A percentile compares a stretch with the other conserved stretches of the same genome.
Conservation (phyloP, 2,113 vertebrate species). For the Todiramphus saurophagus region DNA sequence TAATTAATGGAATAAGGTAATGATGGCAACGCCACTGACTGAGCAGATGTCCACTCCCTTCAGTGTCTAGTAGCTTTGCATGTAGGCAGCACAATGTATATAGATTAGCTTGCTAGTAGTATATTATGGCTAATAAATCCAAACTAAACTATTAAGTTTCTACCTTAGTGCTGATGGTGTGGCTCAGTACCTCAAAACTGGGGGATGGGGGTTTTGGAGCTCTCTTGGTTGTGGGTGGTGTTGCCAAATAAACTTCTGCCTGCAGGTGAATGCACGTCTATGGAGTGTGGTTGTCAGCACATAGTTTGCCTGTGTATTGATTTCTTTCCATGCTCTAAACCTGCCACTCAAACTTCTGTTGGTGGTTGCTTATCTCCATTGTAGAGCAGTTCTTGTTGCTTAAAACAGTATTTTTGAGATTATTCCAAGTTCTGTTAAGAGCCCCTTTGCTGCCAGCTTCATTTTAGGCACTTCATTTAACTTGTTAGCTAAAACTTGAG, state of each 20-base stretch:
- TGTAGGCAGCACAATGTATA: neutral
- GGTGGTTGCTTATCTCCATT: neutral
- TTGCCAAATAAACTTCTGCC: neutral
- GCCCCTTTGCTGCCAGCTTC: neutral
- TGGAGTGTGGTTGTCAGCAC: accelerated
- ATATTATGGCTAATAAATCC: neutral
- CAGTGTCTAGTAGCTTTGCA: neutral
- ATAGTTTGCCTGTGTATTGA: neutral
- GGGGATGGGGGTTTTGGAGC: neutral
- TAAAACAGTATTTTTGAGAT: neutral
- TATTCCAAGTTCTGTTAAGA: neutral
- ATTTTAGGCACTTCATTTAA: neutral
- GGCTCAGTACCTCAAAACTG: neutral
- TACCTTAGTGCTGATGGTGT: neutral
- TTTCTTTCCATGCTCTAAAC: neutral
- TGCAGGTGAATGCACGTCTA: neutral
- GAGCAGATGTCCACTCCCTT: neutral
- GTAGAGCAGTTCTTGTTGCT: neutral
- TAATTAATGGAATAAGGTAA: neutral
- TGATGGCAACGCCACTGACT: neutral
- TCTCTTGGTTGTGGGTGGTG: neutral
- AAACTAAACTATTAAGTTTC: neutral
- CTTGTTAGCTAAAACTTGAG: neutral
- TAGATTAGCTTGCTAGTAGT: neutral
- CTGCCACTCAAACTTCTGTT: neutral